Evolutionary conservation across 2,797 vertebrate species (phyloP).

Genomic region (Halcyon badia): DNA sequence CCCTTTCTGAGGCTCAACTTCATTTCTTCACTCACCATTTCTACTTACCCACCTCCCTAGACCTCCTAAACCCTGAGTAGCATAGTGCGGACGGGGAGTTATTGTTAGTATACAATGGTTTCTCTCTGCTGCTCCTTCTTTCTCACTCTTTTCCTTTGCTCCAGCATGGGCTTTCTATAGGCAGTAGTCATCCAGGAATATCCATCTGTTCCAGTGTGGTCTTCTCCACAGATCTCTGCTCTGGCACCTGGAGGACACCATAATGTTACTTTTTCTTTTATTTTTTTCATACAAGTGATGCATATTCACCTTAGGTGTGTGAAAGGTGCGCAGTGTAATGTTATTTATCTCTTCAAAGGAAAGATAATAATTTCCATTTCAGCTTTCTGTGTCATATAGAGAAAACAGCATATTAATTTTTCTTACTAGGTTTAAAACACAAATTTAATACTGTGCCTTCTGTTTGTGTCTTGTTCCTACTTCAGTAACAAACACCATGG

Average conservation of each 20-base stretch:
- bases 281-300: not conserved
- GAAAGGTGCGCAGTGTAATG: not conserved
- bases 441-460: not conserved
- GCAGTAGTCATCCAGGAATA: not conserved
- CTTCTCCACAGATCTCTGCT: not conserved
- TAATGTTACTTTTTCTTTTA: not conserved
- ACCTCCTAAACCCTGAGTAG: rapidly evolving
- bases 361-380: not conserved
- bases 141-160: not conserved
- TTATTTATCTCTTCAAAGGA: not conserved
- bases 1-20: not conserved
- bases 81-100: rapidly evolving
- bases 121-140: not conserved
- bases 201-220: not conserved
- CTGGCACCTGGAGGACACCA: not conserved
- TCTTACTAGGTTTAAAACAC: not conserved
- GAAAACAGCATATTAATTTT: not conserved
- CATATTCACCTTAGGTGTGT: too few relatives aligned
- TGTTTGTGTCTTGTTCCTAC: not conserved
- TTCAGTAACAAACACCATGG: not conserved
- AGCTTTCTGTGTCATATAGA: not conserved
- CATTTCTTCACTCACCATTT: not conserved
- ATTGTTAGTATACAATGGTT: not conserved
- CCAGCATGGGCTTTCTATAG: not conserved
- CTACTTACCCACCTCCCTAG: rapidly evolving